Base-by-base conservation (phyloP, 2,888 invertebrate species). In the Nomada flava region DNA sequence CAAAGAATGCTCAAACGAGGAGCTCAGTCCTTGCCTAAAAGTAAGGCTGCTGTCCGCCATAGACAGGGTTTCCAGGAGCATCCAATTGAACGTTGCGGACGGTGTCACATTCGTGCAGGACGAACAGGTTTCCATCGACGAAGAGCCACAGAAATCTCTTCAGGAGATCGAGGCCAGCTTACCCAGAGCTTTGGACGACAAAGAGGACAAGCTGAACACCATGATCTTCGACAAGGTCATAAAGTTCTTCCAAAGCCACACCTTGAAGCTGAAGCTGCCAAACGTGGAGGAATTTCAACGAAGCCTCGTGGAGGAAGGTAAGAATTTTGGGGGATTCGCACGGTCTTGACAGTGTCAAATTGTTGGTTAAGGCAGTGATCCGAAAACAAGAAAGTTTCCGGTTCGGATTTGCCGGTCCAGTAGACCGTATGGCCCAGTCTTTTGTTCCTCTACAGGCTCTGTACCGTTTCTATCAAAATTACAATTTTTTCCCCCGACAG, bases 251-350 rank as follows among this genome's bases (percentile, higher is more conserved):
- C 96, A 96, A 94, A 95, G 96, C 89, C 97, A 97, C 94, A 97
- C 97, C 72, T 94, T 98, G 90, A 97, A 97, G 95, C 95, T 97
- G 86, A 97, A 97, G 93, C 95, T 97, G 89, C 97, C 97, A 74
- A 95, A 96, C 83, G 94, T 96, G 73, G 95, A 95, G 69, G 96
- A 96, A 83, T 91, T 96, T 74, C 95, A 96, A 86, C 94, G 96
- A 79, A 95, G 96, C 67, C 94, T 96, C 88, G 93, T 93, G 63
- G 96, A 95, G 84, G 96, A 96, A 91, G 94, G 94, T 93, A 89
- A 91, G 86, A 52, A 60, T 52, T 52, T 18, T 23, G 13, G 36
- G 1, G 36, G 5, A 5, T 36, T 36, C 9, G 36, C 53, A 23
- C 3, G 42, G 11, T 29, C 42, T 42, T 20, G 65, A 52, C 55